Conservation (phyloP, 2,797 vertebrate species). For the Dryobates pubescens region DNA sequence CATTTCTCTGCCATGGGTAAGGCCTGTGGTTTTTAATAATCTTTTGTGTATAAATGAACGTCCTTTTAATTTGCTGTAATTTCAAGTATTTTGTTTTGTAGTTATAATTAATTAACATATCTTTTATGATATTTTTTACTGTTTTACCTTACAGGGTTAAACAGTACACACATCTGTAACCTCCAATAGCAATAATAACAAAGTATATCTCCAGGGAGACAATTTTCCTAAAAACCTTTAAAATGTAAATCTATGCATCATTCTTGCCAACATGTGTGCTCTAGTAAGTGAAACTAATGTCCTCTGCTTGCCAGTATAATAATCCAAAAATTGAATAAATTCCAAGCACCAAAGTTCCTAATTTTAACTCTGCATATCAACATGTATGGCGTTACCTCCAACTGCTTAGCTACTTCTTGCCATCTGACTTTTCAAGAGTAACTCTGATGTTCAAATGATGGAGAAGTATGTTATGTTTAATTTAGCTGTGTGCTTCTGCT, state of each 20-base stretch:
- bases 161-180: conserved; percentile 36
- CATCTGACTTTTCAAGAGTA: background rate
- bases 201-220: conserved; percentile 63
- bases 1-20: background rate
- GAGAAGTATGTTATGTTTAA: background rate
- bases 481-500: background rate
- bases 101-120: conserved; percentile 69
- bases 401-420: background rate
- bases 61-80: conserved; percentile 72
- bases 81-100: conserved; percentile 66
- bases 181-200: conserved; percentile 69
- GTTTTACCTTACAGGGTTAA: conserved; percentile 47
- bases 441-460: background rate
- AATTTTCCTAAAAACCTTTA: conserved; percentile 71
- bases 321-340: conserved; percentile 61
- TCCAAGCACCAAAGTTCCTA: conserved; percentile 64
- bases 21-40: conserved; percentile 52
- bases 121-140: conserved; percentile 51
- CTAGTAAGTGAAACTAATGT: conserved; percentile 76
- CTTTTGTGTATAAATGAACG: conserved; percentile 65
- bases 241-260: conserved; percentile 74
- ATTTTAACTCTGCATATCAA: conserved; percentile 56
- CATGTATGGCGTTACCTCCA: background rate
- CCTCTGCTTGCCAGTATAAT: conserved; percentile 68
- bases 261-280: conserved; percentile 71